Conservation (phyloP, 2,113 vertebrate species). For the Caracal caracal region DNA sequence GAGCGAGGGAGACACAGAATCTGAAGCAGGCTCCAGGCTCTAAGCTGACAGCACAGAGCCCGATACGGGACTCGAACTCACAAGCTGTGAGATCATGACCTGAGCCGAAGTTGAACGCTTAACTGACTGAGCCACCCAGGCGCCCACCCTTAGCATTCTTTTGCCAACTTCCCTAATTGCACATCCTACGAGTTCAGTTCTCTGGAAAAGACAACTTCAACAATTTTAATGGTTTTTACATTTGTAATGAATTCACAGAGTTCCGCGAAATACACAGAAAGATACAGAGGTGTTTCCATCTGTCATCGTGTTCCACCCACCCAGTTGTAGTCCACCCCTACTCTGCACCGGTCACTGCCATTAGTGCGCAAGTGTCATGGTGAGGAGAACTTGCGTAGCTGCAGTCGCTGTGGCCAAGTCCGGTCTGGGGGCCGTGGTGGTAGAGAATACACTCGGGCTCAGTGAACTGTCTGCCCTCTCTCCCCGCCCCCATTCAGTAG, state of each 20-base stretch:
- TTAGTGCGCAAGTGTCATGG: neutral
- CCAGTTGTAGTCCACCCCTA: neutral
- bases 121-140: too few relatives aligned
- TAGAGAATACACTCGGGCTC: neutral
- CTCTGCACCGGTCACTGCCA: neutral
- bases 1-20: too few relatives aligned
- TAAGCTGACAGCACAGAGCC: too few relatives aligned
- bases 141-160: neutral
- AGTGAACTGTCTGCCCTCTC: neutral
- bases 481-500: rapidly evolving
- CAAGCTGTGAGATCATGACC: too few relatives aligned
- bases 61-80: too few relatives aligned
- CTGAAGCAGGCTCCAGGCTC: too few relatives aligned
- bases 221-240: neutral
- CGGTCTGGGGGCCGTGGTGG: neutral
- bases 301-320: neutral
- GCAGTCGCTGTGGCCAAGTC: neutral
- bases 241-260: neutral
- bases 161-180: neutral
- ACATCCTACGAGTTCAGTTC: neutral
- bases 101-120: too few relatives aligned
- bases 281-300: neutral
- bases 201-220: neutral
- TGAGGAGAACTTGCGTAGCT: neutral
- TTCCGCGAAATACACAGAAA: neutral